phyloP scores from a whole-genome alignment of 2,888 invertebrate genomes.

The Nemotelus pantherinus region DNA sequence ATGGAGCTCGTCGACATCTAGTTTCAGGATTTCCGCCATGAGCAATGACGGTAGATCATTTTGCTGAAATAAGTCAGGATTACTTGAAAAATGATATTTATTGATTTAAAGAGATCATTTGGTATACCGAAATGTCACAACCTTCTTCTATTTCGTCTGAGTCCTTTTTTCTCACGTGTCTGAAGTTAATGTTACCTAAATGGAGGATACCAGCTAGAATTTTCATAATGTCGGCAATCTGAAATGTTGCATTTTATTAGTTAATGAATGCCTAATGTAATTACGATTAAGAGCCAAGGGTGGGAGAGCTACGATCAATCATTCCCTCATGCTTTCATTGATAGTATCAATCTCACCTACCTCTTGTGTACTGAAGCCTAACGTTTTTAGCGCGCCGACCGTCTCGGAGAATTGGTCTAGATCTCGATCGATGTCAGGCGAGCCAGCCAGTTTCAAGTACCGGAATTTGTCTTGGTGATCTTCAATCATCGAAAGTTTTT shows the following conservation, averaged over 20 bases:
- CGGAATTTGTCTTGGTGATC: conserved; percentile 82
- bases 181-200: conserved; percentile 86
- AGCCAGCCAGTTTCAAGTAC: conserved; percentile 84
- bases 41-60: conserved; percentile 75
- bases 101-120: conserved; percentile 55
- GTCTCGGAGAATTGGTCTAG: conserved; percentile 84
- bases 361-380: conserved; percentile 76
- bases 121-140: conserved; percentile 71
- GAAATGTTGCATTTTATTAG: not conserved
- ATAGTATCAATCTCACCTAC: conserved; percentile 46
- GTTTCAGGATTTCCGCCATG: conserved; percentile 78
- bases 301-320: too few species aligned
- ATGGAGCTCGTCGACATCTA: conserved; percentile 78
- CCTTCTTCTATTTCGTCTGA: conserved; percentile 72
- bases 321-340: too few species aligned
- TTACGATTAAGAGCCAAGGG: too few species aligned
- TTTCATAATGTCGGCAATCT: conserved; percentile 77
- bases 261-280: too few species aligned
- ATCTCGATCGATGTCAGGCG: conserved; percentile 84
- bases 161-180: conserved; percentile 68
- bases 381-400: conserved; percentile 73
- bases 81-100: not conserved
- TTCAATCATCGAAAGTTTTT: conserved; percentile 56
- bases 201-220: conserved; percentile 90
- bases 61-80: conserved; percentile 62